phyloP scores from a whole-genome alignment of 2,113 vertebrate genomes.

The Cervus canadensis region DNA sequence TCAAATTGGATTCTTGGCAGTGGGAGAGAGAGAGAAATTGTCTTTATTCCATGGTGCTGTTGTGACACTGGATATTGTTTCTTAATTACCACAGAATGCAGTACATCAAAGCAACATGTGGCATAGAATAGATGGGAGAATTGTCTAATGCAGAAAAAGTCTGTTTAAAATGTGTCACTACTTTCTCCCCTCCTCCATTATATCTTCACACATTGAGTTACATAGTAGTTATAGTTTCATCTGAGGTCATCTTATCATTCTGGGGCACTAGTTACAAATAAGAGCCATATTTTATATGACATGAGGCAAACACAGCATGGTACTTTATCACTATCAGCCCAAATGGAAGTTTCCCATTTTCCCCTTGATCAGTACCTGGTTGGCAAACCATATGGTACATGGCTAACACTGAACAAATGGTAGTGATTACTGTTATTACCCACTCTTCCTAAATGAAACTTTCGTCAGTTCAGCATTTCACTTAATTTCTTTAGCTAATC shows the following conservation, averaged over 20 bases:
- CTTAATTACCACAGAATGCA: neutral
- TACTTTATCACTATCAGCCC: neutral
- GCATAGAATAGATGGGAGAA: neutral
- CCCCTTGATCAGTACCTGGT: neutral
- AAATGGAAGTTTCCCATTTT: neutral
- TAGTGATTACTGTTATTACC: neutral
- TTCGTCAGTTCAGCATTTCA: neutral
- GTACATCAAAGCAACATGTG: neutral
- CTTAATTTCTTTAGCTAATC: neutral
- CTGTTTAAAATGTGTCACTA: neutral
- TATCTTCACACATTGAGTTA: neutral
- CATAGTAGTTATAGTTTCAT: neutral
- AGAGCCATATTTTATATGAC: neutral
- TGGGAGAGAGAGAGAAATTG: neutral
- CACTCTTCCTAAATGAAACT: neutral
- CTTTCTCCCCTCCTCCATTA: too few relatives aligned
- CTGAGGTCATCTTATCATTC: neutral
- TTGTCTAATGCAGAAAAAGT: neutral
- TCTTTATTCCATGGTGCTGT: neutral
- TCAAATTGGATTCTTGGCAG: conserved; percentile 30
- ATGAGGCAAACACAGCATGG: neutral
- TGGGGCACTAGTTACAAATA: neutral
- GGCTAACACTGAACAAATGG: neutral
- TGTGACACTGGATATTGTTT: neutral
- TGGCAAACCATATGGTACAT: neutral